phyloP scores from a whole-genome alignment of 2,797 vertebrate genomes.

The Poecilia velifera region DNA sequence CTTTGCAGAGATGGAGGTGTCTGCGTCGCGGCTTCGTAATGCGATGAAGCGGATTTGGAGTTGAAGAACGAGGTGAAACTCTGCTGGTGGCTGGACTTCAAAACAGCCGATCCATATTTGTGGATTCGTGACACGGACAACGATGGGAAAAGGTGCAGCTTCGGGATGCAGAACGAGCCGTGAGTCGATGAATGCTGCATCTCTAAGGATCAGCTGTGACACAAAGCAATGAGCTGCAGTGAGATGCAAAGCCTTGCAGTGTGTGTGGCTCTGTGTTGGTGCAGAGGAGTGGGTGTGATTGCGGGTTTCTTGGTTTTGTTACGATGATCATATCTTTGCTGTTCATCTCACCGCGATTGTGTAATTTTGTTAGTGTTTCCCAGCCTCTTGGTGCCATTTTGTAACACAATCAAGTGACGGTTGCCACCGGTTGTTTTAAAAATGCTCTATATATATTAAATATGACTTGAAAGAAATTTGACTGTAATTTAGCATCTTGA shows the following conservation, averaged over 20 bases:
- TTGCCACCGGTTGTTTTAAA: too few relatives aligned
- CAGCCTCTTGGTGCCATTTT: too few relatives aligned
- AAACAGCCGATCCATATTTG: slow-evolving; percentile 2
- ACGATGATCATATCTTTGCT: neutral
- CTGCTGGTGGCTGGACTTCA: slow-evolving; percentile 1
- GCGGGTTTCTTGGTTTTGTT: slow-evolving; percentile 8
- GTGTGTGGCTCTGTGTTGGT: neutral
- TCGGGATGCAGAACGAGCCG: neutral
- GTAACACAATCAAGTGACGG: too few relatives aligned
- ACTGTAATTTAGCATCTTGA: too few relatives aligned
- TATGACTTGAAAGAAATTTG: too few relatives aligned
- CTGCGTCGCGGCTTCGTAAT: neutral
- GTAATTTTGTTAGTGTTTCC: neutral
- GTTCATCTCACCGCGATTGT: neutral
- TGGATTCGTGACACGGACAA: slow-evolving; percentile 8
- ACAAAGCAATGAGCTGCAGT: neutral
- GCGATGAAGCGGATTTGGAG: neutral
- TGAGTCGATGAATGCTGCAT: slow-evolving; percentile 6
- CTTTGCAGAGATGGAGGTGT: neutral
- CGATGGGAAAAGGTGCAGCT: neutral
- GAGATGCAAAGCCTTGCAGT: neutral
- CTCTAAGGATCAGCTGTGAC: neutral
- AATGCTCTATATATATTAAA: too few relatives aligned
- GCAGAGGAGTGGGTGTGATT: neutral
- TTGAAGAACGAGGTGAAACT: slow-evolving; percentile 5